Percentiles rank a stretch among this genome's conserved stretches.
Conservation (phyloP, 2,797 vertebrate species). For the Melopsittacus undulatus region DNA sequence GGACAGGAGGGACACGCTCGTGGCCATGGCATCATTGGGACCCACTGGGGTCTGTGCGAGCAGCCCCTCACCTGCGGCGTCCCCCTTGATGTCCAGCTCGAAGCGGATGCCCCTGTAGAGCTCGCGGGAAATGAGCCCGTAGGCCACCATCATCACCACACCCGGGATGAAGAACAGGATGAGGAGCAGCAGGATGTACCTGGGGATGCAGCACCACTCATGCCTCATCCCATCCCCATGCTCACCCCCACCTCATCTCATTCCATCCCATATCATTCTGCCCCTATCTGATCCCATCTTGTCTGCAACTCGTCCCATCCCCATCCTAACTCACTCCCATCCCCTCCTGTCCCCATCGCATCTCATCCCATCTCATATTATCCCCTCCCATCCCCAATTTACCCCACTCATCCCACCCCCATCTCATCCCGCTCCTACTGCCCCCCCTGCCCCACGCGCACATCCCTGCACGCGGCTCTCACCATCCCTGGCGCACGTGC, state of each 20-base stretch:
- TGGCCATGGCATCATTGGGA: fast-evolving
- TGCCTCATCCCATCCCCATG: not conserved
- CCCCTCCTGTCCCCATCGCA: not conserved
- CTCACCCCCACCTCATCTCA: not conserved
- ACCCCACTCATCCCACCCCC: no score
- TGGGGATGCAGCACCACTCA: constrained; percentile 46
- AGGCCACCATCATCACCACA: constrained; percentile 91
- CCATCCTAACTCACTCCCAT: not conserved
- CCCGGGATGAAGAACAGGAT: constrained; percentile 92
- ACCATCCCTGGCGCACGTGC: constrained; percentile 82
- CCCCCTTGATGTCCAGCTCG: constrained; percentile 83
- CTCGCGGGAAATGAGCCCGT: constrained; percentile 93
- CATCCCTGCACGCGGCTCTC: not conserved
- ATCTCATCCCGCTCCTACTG: not conserved
- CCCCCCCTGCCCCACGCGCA: not conserved
- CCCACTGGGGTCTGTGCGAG: not conserved
- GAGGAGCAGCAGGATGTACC: constrained; percentile 89
- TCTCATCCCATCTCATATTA: not conserved
- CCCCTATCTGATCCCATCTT: not conserved
- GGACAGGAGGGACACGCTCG: not conserved
- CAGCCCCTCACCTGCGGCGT: constrained; percentile 73
- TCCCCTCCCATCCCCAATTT: no score
- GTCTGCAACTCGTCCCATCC: not conserved
- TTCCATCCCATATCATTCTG: not conserved
- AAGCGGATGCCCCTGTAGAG: constrained; percentile 93